Evolutionary conservation across 1,140 invertebrate species (phyloP).

Genomic region (Leguminivora glycinivorella): DNA sequence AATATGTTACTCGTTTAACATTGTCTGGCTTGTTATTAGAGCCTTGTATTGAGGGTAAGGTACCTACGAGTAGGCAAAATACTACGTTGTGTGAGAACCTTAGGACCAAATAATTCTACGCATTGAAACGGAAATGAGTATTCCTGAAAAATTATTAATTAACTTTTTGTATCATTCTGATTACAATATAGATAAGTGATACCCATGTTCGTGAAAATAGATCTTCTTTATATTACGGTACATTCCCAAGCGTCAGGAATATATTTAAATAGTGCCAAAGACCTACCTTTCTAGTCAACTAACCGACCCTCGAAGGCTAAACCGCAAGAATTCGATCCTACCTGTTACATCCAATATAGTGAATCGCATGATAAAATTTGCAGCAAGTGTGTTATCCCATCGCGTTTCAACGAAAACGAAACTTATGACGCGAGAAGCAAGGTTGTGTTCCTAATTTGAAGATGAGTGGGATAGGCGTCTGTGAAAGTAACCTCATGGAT

Average conservation of each 20-base stretch:
- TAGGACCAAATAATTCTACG: no score
- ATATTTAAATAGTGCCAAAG: not conserved
- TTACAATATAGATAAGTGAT: no score
- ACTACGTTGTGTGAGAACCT: no score
- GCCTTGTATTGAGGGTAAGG: no score
- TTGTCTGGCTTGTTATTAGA: no score
- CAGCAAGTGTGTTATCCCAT: not conserved
- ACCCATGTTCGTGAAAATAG: not conserved
- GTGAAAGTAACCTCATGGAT: slow-evolving; percentile 3
- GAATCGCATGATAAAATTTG: not conserved
- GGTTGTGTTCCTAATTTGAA: not conserved
- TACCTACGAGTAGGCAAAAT: no score
- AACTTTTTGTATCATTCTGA: no score
- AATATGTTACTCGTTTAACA: no score
- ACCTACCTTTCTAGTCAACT: not conserved
- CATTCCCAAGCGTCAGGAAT: not conserved
- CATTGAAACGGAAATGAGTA: no score
- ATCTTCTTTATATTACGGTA: not conserved
- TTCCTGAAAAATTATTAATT: no score
- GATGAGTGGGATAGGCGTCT: not conserved
- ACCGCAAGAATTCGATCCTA: not conserved
- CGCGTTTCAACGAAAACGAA: not conserved
- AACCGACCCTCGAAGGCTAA: slow-evolving; percentile 1
- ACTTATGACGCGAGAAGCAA: not conserved
- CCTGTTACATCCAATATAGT: slow-evolving; percentile 15